These are phyloP conservation scores for Drosophila ustulata DNA, from an alignment of 2,888 invertebrate species.

Conservation along the genomic window DNA sequence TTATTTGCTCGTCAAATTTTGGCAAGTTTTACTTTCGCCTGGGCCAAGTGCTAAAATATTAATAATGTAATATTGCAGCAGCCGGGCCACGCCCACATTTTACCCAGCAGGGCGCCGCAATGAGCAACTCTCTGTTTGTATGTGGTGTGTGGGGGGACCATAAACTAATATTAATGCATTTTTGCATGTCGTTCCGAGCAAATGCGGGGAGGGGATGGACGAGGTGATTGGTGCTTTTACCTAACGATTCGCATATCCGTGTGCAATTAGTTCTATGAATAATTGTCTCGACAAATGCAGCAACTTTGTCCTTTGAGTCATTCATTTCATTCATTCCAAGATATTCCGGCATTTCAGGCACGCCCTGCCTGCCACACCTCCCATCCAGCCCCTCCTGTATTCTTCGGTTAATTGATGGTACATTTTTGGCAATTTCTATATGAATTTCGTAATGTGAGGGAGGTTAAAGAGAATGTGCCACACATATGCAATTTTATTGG, in stretches of 20 bases:
- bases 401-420: conserved; percentile 46
- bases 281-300: conserved; percentile 47
- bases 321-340: conserved; percentile 24
- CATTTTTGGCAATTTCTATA: conserved; percentile 31
- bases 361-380: neutral
- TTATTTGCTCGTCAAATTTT: conserved; percentile 53
- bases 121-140: neutral
- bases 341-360: conserved; percentile 30
- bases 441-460: conserved; percentile 20
- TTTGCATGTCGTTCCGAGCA: conserved; percentile 56
- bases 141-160: conserved; percentile 10
- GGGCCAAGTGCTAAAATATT: conserved; percentile 68
- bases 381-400: neutral
- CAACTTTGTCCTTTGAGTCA: conserved; percentile 29
- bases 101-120: conserved; percentile 12
- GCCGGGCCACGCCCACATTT: conserved; percentile 42
- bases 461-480: conserved; percentile 11
- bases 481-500: conserved; percentile 58
- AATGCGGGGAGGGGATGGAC: neutral
- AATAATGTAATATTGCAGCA: conserved; percentile 72
- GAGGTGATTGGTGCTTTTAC: conserved; percentile 22
- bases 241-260: conserved; percentile 54
- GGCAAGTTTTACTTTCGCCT: conserved; percentile 38
- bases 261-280: conserved; percentile 73
- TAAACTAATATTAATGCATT: conserved; percentile 72